phyloP scores from a whole-genome alignment of 64 coral and sea anemone genomes.

The Stylophora pistillata region DNA sequence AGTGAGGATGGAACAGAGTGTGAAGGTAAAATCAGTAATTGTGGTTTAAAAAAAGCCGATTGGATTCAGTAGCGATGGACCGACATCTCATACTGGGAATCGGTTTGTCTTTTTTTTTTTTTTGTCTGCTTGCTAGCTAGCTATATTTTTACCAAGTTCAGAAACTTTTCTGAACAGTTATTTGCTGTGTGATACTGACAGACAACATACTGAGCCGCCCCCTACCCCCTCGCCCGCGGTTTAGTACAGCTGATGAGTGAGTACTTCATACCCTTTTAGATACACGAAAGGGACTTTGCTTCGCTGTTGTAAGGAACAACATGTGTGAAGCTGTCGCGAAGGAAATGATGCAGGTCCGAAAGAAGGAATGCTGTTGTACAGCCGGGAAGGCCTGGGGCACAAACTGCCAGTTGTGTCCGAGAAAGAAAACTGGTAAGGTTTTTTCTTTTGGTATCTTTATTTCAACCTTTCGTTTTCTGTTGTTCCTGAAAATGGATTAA shows the following conservation, averaged over 20 bases:
- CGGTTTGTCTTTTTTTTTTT: not conserved
- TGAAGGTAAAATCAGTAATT: conserved; percentile 52
- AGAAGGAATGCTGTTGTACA: conserved; percentile 80
- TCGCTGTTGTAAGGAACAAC: conserved; percentile 68
- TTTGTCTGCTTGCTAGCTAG: not conserved
- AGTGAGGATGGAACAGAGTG: conserved; percentile 73
- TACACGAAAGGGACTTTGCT: conserved; percentile 72
- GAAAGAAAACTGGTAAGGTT: conserved; percentile 57
- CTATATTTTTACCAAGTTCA: not conserved
- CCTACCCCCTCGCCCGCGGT: not conserved
- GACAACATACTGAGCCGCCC: too few species aligned
- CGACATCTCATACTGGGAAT: not conserved
- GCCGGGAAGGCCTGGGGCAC: conserved; percentile 87
- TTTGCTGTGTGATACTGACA: too few species aligned
- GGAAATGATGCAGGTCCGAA: conserved; percentile 88
- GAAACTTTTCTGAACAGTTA: too few species aligned
- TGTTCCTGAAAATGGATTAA: not conserved
- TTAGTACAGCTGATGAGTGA: not conserved
- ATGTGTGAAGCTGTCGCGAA: conserved; percentile 72
- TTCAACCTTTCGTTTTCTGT: not conserved
- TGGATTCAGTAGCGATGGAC: too few species aligned
- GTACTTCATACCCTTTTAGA: conserved; percentile 22
- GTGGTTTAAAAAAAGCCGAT: not conserved
- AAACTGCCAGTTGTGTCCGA: conserved; percentile 72
- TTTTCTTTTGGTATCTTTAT: not conserved